phyloP scores from a whole-genome alignment of 2,888 invertebrate genomes.

The Campoplex capitator region DNA sequence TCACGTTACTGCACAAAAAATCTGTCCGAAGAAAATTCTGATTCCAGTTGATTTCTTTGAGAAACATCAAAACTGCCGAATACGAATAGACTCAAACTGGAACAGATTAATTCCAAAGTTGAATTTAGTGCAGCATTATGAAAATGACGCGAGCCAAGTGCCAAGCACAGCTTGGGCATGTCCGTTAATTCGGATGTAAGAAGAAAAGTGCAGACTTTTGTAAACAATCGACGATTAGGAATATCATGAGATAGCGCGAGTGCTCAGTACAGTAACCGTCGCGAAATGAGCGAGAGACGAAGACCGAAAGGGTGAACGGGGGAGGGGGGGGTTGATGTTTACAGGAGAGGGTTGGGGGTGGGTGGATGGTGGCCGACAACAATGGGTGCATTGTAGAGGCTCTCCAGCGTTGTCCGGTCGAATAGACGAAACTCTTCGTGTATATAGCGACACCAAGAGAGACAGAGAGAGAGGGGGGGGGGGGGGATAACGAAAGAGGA shows the following conservation, averaged over 20 bases:
- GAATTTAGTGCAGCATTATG: no score
- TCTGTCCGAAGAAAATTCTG: no score
- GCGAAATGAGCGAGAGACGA: constrained; percentile 39
- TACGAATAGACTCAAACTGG: no score
- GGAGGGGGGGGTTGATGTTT: constrained; percentile 17
- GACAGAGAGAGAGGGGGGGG: neutral
- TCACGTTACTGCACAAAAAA: no score
- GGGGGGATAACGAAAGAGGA: neutral
- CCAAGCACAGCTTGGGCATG: no score
- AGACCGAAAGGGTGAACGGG: neutral
- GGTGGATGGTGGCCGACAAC: constrained; percentile 56
- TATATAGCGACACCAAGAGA: constrained; percentile 20
- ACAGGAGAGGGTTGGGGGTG: constrained; percentile 21
- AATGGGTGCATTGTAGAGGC: constrained; percentile 61
- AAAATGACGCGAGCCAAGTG: no score
- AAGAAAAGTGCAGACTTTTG: constrained; percentile 17
- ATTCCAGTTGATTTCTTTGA: no score
- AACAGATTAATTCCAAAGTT: no score
- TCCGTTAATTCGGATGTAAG: neutral
- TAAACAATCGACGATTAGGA: constrained; percentile 60
- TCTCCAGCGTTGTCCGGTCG: constrained; percentile 65
- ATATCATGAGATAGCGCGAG: constrained; percentile 24
- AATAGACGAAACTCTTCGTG: constrained; percentile 52
- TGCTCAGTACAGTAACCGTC: constrained; percentile 29
- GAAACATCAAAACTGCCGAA: no score